Evolutionary conservation across 64 coral and sea anemone species (phyloP).

Genomic region (Trachythela sp.): DNA sequence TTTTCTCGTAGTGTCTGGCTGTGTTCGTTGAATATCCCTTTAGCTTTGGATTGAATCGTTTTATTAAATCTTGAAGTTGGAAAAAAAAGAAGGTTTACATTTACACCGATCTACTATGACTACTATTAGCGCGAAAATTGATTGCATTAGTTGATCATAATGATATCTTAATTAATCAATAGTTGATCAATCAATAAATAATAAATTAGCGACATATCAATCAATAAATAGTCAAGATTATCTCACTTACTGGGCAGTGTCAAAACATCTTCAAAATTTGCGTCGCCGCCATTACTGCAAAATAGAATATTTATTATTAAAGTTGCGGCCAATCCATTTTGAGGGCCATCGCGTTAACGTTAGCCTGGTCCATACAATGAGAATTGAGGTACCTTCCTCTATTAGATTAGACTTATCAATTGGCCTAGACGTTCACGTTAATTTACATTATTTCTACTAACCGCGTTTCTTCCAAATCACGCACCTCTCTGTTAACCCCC

Average conservation of each 20-base stretch:
- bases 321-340: too few species aligned
- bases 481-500: too few species aligned
- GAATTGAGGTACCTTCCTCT: too few species aligned
- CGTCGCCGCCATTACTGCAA: background rate
- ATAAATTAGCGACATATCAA: background rate
- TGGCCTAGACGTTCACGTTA: too few species aligned
- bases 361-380: too few species aligned
- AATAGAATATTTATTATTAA: background rate
- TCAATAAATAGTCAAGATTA: background rate
- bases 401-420: too few species aligned
- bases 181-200: background rate
- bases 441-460: too few species aligned
- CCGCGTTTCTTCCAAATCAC: too few species aligned
- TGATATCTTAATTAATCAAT: too few species aligned
- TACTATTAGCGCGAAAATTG: too few species aligned
- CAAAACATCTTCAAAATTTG: background rate
- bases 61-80: constrained; percentile 33
- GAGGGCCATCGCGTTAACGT: too few species aligned
- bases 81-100: background rate
- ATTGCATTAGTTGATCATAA: too few species aligned
- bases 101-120: background rate
- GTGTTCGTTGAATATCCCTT: constrained; percentile 52
- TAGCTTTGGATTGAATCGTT: constrained; percentile 42
- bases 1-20: constrained; percentile 10
- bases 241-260: background rate